A percentile compares a stretch with the other conserved stretches of the same genome.
These are phyloP conservation scores for Montipora sp. DNA, from an alignment of 64 coral and sea anemone genomes.

Conservation along the genomic window DNA sequence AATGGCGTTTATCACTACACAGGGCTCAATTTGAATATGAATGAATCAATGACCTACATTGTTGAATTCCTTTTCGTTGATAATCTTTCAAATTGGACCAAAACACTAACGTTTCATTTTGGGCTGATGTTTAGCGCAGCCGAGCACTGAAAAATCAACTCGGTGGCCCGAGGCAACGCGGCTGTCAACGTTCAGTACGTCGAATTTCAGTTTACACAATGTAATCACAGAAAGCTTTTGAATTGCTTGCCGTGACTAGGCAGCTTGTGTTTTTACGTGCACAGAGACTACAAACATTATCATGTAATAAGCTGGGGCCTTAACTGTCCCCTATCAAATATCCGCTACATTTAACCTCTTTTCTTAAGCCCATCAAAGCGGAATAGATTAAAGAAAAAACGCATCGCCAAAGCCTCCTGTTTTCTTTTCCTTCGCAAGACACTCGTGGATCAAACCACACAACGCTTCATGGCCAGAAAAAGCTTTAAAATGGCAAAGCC, in stretches of 20 bases:
- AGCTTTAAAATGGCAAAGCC: slow-evolving; percentile 63
- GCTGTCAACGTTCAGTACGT: slow-evolving; percentile 13
- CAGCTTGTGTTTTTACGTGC: slow-evolving; percentile 60
- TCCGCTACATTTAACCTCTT: slow-evolving; percentile 60
- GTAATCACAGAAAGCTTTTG: slow-evolving; percentile 62
- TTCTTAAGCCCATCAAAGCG: slow-evolving; percentile 26
- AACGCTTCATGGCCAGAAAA: slow-evolving; percentile 24
- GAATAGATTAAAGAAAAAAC: slow-evolving; percentile 25
- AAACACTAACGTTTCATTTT: slow-evolving; percentile 25
- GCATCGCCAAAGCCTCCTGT: not conserved
- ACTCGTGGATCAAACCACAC: not conserved
- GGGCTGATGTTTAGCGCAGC: slow-evolving; percentile 15
- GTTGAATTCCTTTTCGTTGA: slow-evolving; percentile 92
- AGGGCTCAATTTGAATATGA: slow-evolving; percentile 95
- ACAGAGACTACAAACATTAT: slow-evolving; percentile 77
- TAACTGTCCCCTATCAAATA: slow-evolving; percentile 73
- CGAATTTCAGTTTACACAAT: slow-evolving; percentile 32
- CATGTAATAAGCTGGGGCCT: slow-evolving; percentile 62
- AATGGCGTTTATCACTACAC: slow-evolving; percentile 79
- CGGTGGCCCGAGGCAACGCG: not conserved
- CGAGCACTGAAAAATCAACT: slow-evolving; percentile 35
- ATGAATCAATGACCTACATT: slow-evolving; percentile 85
- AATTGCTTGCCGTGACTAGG: slow-evolving; percentile 80
- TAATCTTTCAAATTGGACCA: slow-evolving; percentile 66
- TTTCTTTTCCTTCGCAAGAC: not conserved